Percentiles rank a stretch among this genome's conserved stretches.
Evolutionary conservation across 2,888 invertebrate genomes (phyloP).

Genomic region (Halocaridina rubra): DNA sequence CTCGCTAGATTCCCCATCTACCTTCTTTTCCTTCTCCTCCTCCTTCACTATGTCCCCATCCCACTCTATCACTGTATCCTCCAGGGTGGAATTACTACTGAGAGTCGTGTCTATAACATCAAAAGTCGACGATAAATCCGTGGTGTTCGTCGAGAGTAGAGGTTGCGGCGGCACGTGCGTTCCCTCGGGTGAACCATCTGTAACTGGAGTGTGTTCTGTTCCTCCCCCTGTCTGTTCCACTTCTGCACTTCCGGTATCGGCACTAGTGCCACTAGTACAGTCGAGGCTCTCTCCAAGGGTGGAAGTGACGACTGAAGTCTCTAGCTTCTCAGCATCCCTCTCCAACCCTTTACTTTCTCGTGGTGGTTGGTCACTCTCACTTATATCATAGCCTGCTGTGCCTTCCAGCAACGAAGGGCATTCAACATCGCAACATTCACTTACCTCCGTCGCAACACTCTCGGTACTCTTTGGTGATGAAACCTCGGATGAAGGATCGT

Average conservation of each 20-base stretch:
- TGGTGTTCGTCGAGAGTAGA: constrained; percentile 2
- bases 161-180: constrained; percentile 28
- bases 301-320: background rate
- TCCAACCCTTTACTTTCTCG: constrained; percentile 35
- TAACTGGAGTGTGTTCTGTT: constrained; percentile 42
- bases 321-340: constrained; percentile 20
- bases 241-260: constrained; percentile 57
- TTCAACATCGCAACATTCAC: background rate
- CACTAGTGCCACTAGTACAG: constrained; percentile 32
- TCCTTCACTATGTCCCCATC: background rate
- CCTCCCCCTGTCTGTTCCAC: constrained; percentile 45
- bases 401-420: background rate
- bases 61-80: background rate
- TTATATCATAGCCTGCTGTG: background rate
- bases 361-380: constrained; percentile 23
- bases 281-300: constrained; percentile 10
- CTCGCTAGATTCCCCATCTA: constrained; percentile 38
- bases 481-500: no score
- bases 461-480: no score
- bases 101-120: background rate
- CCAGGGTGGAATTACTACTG: background rate
- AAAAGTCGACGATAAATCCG: background rate
- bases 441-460: background rate
- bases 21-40: background rate
- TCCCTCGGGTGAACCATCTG: constrained; percentile 27